Conservation (phyloP, 2,888 invertebrate genomes). For the Ptilodon capucinus region DNA sequence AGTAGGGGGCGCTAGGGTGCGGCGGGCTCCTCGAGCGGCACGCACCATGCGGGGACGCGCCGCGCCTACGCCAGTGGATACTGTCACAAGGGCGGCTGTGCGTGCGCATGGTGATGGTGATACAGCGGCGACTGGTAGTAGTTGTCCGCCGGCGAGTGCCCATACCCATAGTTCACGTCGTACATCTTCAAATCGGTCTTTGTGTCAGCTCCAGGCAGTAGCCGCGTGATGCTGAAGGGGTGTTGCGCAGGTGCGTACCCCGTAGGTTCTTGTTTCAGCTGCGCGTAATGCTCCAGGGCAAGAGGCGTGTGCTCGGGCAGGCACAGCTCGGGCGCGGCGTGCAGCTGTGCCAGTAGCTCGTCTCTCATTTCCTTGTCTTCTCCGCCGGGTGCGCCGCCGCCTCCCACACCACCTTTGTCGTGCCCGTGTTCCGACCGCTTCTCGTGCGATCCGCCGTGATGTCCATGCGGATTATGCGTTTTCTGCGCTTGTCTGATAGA, state of each 20-base stretch:
- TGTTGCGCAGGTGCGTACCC: constrained; percentile 93
- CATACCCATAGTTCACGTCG: constrained; percentile 87
- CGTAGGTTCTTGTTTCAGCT: constrained; percentile 90
- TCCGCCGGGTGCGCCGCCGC: constrained; percentile 42
- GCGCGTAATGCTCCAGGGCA: constrained; percentile 85
- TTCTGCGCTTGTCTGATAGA: constrained; percentile 86
- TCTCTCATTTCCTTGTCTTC: constrained; percentile 81
- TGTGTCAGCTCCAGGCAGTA: constrained; percentile 92
- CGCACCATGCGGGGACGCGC: constrained; percentile 55
- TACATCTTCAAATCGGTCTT: constrained; percentile 97
- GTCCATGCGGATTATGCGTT: constrained; percentile 69
- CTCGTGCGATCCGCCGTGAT: constrained; percentile 65
- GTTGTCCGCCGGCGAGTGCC: constrained; percentile 85
- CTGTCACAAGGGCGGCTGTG: constrained; percentile 95
- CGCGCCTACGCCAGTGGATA: constrained; percentile 92
- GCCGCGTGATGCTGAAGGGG: constrained; percentile 96
- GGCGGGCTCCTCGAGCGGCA: constrained; percentile 41
- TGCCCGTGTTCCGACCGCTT: constrained; percentile 83
- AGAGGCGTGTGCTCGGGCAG: constrained; percentile 83
- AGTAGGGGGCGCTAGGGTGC: constrained; percentile 43
- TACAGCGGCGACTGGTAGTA: constrained; percentile 93
- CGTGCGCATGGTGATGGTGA: constrained; percentile 85
- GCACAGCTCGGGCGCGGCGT: constrained; percentile 85
- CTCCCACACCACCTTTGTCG: constrained; percentile 74
- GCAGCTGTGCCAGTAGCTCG: constrained; percentile 88